Evolutionary conservation across 2,888 invertebrate genomes (phyloP).

Genomic region (Nebria brevicollis): DNA sequence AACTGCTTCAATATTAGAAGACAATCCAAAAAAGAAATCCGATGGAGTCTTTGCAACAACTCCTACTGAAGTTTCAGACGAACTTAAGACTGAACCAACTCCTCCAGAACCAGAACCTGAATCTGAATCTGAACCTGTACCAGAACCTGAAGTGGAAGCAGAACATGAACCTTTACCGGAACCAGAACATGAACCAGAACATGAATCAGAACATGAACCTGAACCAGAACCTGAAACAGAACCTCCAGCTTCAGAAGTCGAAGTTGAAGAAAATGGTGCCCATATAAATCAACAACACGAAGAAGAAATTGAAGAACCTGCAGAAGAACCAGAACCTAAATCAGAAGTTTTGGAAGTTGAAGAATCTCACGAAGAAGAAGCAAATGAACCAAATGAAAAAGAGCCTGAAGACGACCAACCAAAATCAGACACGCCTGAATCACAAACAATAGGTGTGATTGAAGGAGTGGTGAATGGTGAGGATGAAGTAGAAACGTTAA

Average conservation of each 20-base stretch:
- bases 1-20: conserved; percentile 58
- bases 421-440: conserved; percentile 51
- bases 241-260: conserved; percentile 47
- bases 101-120: conserved; percentile 35
- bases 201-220: conserved; percentile 49
- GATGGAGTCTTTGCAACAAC: conserved; percentile 39
- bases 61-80: conserved; percentile 43
- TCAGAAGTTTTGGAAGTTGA: conserved; percentile 40
- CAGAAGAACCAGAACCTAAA: conserved; percentile 48
- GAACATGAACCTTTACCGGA: conserved; percentile 49
- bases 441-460: conserved; percentile 55
- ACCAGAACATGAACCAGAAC: conserved; percentile 47
- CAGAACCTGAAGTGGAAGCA: conserved; percentile 44
- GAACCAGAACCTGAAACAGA: conserved; percentile 50
- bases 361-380: conserved; percentile 51
- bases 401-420: conserved; percentile 49
- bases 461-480: conserved; percentile 62
- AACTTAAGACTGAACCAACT: conserved; percentile 30
- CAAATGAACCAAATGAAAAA: conserved; percentile 48
- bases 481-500: conserved; percentile 61
- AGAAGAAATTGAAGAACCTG: conserved; percentile 50
- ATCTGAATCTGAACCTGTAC: conserved; percentile 29
- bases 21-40: conserved; percentile 41
- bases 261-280: conserved; percentile 48
- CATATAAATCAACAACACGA: conserved; percentile 48